Conservation (phyloP, 1,140 invertebrate species). For the Drosophila triauraria region DNA sequence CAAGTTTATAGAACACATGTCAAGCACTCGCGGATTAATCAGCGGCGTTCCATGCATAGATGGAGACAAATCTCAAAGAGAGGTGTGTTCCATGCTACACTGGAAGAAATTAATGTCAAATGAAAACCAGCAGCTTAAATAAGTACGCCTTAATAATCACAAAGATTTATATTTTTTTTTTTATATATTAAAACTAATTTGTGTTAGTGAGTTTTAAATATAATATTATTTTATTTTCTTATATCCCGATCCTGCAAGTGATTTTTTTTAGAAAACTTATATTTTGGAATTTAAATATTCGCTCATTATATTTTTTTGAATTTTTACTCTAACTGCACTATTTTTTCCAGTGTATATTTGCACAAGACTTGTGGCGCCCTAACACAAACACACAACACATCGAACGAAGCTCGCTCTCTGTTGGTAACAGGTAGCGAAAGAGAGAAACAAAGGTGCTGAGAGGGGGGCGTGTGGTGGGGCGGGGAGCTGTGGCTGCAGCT, state of each 20-base stretch:
- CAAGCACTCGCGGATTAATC: conserved; percentile 66
- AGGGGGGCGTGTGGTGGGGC: conserved; percentile 18
- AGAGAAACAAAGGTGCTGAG: conserved; percentile 33
- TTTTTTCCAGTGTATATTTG: conserved; percentile 57
- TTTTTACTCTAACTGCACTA: not conserved
- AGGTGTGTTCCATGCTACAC: conserved; percentile 31
- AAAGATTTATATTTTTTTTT: not conserved
- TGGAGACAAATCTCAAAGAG: conserved; percentile 31
- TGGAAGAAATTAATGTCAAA: not conserved
- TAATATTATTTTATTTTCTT: not conserved
- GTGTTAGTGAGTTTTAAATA: too few species aligned
- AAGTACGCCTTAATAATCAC: too few species aligned
- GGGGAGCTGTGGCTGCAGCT: conserved; percentile 37
- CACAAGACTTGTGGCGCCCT: conserved; percentile 73
- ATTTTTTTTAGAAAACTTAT: too few species aligned
- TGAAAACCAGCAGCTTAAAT: not conserved
- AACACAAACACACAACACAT: conserved; percentile 10
- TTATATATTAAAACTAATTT: not conserved
- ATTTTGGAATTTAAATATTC: too few species aligned
- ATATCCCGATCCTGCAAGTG: too few species aligned
- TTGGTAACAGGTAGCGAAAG: conserved; percentile 42
- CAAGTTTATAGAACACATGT: conserved; percentile 72
- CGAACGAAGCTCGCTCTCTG: conserved; percentile 19
- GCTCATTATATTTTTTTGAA: not conserved
- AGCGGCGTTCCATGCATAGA: conserved; percentile 53